Evolutionary conservation across 1,140 invertebrate genomes (phyloP).

Genomic region (Drosophila pandora): DNA sequence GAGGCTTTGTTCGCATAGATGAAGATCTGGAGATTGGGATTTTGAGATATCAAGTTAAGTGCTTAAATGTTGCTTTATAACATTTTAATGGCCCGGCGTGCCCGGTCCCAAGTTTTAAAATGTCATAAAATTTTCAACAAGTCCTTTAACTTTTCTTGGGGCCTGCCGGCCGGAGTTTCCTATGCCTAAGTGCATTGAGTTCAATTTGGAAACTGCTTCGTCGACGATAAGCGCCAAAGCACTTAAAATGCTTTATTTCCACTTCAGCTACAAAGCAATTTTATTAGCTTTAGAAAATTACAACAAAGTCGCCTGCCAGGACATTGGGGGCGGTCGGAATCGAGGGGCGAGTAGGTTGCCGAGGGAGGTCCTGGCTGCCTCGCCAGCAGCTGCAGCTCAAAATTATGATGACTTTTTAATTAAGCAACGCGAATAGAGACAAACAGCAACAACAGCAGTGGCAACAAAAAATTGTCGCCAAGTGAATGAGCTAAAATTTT

Average conservation of each 20-base stretch:
- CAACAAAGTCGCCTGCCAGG: slow-evolving; percentile 58
- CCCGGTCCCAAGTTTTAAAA: slow-evolving; percentile 67
- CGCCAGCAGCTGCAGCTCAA: slow-evolving; percentile 68
- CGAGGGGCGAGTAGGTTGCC: neutral
- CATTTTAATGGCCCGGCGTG: slow-evolving; percentile 69
- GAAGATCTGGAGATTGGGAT: slow-evolving; percentile 61
- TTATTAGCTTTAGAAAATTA: slow-evolving; percentile 82
- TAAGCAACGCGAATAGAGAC: slow-evolving; percentile 57
- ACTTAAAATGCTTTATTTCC: slow-evolving; percentile 81
- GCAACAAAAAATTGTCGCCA: slow-evolving; percentile 57
- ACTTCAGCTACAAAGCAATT: slow-evolving; percentile 79
- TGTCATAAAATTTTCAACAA: slow-evolving; percentile 82
- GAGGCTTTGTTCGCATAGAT: slow-evolving; percentile 53
- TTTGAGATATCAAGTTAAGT: slow-evolving; percentile 72
- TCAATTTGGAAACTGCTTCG: slow-evolving; percentile 69
- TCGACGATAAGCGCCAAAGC: slow-evolving; percentile 73
- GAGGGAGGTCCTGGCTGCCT: neutral
- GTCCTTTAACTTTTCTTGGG: slow-evolving; percentile 72
- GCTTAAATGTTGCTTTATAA: slow-evolving; percentile 79
- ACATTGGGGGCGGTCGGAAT: neutral
- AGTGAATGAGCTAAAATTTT: slow-evolving; percentile 70
- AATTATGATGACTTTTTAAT: slow-evolving; percentile 82
- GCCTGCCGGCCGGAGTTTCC: neutral
- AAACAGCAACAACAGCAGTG: slow-evolving; percentile 24
- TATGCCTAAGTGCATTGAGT: slow-evolving; percentile 61